Evolutionary conservation across 2,888 invertebrate species (phyloP), one percentile per base, ranked within the genome.

Genomic region (Eudasyphora cyanicolor): DNA sequence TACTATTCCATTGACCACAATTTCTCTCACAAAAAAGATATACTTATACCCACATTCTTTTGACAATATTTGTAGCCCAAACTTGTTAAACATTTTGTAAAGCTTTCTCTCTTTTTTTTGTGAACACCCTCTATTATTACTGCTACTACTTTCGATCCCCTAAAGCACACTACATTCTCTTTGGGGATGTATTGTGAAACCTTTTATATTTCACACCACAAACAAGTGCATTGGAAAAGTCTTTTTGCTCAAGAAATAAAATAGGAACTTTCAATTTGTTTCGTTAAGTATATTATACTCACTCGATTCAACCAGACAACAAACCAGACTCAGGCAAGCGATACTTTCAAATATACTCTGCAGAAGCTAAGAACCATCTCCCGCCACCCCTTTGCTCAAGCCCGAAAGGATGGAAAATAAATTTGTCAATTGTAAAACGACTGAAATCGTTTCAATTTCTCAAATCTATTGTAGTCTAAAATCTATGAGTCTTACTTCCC

Each of bases 381-480:
- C 45, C 45, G 5, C n/a, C 21, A 29, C n/a, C 45, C 45, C 45
- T 45, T 12, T 21, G 60, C n/a, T 29, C 35, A 60, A 49, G 45
- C n/a, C n/a, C n/a, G n/a, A n/a, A n/a, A n/a, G n/a, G n/a, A n/a
- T n/a, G 29, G 12, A 71, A 67, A 74, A 73, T 54, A 67, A 76
- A 76, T 71, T 79, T 82, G 79, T 71, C 73, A 67, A 60, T 79
- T 35, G 76, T 79, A 82, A 82, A 82, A 38, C 38, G 79, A 73
- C 51, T 49, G 27, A 51, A 57, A 75, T 79, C 51, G 64, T 57
- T 64, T 60, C 71, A 49, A 45, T 70, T 62, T 54, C 62, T 32
- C 64, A 64, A 64, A 35, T 27, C 71, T 51, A 71, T 81, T 76
- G 71, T 82, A 57, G 57, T 64, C n/a, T 71, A 32, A 57, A 82